Base-by-base conservation (phyloP, 2,888 invertebrate species). In the Epistrophe grossulariae region DNA sequence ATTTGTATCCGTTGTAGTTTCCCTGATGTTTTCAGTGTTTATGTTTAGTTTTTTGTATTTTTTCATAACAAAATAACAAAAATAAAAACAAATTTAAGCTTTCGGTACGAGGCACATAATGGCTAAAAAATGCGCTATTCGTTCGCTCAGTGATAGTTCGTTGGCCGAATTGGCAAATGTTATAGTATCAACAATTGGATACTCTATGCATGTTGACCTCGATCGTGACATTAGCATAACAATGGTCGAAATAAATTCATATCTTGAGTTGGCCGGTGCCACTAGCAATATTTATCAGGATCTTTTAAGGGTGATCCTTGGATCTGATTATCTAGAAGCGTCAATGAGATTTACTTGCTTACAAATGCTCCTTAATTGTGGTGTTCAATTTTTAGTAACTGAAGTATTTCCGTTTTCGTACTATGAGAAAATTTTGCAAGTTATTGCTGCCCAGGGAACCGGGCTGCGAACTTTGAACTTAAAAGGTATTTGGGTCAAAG, bases 401-500 rank as follows among this genome's bases (percentile, higher is more conserved):
- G 96, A 96, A 50, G 94, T 95, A 62, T 96, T 96, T 92, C 96
- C 96, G 0, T 94, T 95, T 89, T 95, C 95, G n/a, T 96, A 95
- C 91, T 95, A 96, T 91, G 94, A 94, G 84, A 95, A 95, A 92
- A 95, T 96, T 89, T 93, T 96, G 89, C 94, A 95, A 91, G 94
- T 95, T 88, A 95, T 96, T 89, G 93, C 94, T 7, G 94, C 94
- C 28, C 95, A 95, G 91, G 96, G 96, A 9, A 94, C 93, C 9
- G 95, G 95, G 40, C 90, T 96, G 88, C 94, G 95, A 59, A 92
- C 94, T 45, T 94, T 96, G 71, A 96, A 96, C 92, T 92, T 96
- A 78, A 96, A 96, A 93, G 96, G 96, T 15, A 95, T 96, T 43
- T 96, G 96, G 96, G 95, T 95, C 55, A 95, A 95, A 91, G 96